Conservation (phyloP, 30 jellyfish, hydroid and myxozoan genomes). For the Pelagia noctiluca region DNA sequence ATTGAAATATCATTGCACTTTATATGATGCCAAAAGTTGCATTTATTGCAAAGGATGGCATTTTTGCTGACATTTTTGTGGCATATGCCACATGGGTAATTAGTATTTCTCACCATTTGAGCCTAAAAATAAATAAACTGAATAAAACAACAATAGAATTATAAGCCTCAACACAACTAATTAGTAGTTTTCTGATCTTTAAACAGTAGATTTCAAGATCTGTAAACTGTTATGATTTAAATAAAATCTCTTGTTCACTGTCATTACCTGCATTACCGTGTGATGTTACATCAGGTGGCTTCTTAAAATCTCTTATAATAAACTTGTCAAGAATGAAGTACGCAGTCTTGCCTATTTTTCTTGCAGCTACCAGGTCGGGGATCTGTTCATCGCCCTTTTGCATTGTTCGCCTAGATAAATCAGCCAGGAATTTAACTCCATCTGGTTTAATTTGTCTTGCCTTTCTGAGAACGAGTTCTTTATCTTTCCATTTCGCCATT, state of each 20-base stretch:
- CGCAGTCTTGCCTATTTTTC: neutral
- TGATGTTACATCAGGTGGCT: neutral
- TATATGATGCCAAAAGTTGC: conserved; percentile 8
- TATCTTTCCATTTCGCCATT: conserved; percentile 10
- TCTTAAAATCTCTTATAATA: conserved; percentile 7
- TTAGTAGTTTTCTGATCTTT: neutral
- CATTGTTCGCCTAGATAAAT: neutral
- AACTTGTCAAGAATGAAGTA: neutral
- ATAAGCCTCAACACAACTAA: neutral
- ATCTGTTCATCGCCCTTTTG: neutral
- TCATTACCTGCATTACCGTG: neutral
- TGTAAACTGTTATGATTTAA: neutral
- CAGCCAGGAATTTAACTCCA: conserved; percentile 5
- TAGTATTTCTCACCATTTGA: too few species aligned
- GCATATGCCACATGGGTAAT: too few species aligned
- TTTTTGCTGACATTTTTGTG: neutral
- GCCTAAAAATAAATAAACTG: too few species aligned
- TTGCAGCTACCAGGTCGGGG: neutral
- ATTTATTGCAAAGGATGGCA: neutral
- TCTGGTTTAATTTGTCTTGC: conserved; percentile 11
- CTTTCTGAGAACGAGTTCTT: neutral
- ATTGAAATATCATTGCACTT: conserved; percentile 13
- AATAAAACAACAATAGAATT: too few species aligned
- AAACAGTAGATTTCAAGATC: too few species aligned
- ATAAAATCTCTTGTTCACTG: neutral